Conservation (phyloP, 2,888 invertebrate genomes). For the Erebia aethiops region DNA sequence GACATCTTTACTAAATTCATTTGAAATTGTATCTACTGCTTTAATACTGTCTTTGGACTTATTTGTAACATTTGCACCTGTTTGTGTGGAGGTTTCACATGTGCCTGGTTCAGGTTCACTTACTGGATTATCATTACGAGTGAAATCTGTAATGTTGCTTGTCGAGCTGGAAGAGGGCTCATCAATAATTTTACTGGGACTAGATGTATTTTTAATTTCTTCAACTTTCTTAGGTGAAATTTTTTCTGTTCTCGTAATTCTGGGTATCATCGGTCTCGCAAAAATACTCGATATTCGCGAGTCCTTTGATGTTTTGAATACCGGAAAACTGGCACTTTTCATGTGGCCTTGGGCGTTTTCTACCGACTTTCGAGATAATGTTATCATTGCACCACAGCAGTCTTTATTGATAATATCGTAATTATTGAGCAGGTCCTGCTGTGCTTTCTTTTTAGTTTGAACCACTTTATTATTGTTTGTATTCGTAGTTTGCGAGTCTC, state of each 20-base stretch:
- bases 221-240: conserved; percentile 67
- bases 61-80: not conserved
- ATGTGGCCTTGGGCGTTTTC: conserved; percentile 63
- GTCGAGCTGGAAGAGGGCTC: conserved; percentile 33
- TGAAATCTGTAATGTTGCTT: conserved; percentile 20
- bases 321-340: conserved; percentile 55
- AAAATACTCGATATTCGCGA: conserved; percentile 58
- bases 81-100: not conserved
- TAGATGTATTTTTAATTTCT: conserved; percentile 67
- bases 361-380: conserved; percentile 65
- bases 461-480: conserved; percentile 51
- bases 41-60: conserved; percentile 2
- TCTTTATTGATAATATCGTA: conserved; percentile 66
- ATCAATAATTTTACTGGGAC: conserved; percentile 87
- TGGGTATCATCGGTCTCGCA: conserved; percentile 69
- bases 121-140: conserved; percentile 1
- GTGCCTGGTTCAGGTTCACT: not conserved
- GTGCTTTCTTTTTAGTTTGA: conserved; percentile 62
- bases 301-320: conserved; percentile 52
- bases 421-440: conserved; percentile 51
- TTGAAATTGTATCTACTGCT: conserved; percentile 13
- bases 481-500: conserved; percentile 57
- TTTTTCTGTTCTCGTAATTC: conserved; percentile 60
- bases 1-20: conserved; percentile 6
- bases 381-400: conserved; percentile 65